These are phyloP conservation scores for Synergus itoensis DNA, from an alignment of 2,888 invertebrate species.

Conservation along the genomic window DNA sequence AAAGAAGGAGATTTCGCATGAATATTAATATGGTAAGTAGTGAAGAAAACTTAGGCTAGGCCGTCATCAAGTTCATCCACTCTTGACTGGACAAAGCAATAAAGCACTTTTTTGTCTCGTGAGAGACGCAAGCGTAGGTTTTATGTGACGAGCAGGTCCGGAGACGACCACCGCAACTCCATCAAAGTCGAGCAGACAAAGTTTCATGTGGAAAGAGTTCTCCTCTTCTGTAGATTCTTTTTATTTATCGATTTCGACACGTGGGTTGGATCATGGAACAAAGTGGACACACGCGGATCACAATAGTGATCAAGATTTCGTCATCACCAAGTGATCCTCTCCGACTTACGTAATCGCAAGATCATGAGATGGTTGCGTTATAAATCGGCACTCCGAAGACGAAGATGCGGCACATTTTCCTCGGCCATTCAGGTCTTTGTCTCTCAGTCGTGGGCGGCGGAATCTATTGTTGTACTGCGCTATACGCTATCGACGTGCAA, in stretches of 20 bases:
- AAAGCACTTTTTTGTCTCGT: slow-evolving; percentile 30
- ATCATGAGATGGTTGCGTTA: slow-evolving; percentile 61
- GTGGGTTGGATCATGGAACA: background rate
- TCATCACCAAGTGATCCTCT: slow-evolving; percentile 56
- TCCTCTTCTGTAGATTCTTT: background rate
- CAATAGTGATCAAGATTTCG: background rate
- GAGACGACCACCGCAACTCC: slow-evolving; percentile 2
- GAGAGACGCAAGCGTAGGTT: slow-evolving; percentile 29
- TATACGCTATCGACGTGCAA: slow-evolving; percentile 27
- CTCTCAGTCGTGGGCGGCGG: slow-evolving; percentile 69
- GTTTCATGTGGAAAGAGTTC: background rate
- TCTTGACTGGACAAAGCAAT: slow-evolving; percentile 19
- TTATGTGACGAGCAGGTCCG: slow-evolving; percentile 12
- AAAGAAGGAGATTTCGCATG: background rate
- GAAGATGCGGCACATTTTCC: slow-evolving; percentile 57
- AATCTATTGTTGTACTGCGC: slow-evolving; percentile 67
- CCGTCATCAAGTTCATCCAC: slow-evolving; percentile 32
- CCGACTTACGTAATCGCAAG: slow-evolving; percentile 67
- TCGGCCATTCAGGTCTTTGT: slow-evolving; percentile 64
- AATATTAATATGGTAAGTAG: slow-evolving; percentile 15
- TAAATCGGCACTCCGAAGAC: slow-evolving; percentile 60
- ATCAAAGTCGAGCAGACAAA: slow-evolving; percentile 41
- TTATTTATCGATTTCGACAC: background rate
- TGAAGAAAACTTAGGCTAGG: slow-evolving; percentile 26
- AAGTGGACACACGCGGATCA: slow-evolving; percentile 15